Percentiles rank a stretch among this genome's conserved stretches.
Conservation (phyloP, 2,113 vertebrate genomes). For the Tylochromis polylepis region DNA sequence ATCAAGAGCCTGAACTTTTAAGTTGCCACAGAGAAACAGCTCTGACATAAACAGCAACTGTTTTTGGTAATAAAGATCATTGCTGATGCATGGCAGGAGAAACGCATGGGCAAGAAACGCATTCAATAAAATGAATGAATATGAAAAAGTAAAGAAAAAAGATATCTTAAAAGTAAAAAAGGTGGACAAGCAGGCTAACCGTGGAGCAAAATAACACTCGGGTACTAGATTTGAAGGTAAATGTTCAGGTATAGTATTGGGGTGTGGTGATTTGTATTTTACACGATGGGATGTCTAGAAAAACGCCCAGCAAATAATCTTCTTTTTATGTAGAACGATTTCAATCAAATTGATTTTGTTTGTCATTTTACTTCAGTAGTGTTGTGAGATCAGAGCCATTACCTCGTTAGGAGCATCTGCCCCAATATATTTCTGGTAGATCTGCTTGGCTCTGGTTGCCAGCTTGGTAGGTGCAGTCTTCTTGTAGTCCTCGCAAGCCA, state of each 20-base stretch:
- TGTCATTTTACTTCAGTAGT: background rate
- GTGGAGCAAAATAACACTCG: too few species aligned
- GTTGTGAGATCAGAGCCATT: background rate
- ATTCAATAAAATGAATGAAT: background rate
- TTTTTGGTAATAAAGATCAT: background rate
- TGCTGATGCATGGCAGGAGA: background rate
- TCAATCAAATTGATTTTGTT: background rate
- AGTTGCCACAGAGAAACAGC: background rate
- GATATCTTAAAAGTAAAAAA: background rate
- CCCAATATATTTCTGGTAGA: slow-evolving; percentile 84
- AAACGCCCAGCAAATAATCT: background rate
- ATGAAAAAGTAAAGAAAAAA: background rate
- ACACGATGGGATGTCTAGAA: too few species aligned
- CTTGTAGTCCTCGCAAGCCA: slow-evolving; percentile 87
- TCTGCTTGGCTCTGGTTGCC: slow-evolving; percentile 77
- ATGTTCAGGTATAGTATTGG: background rate
- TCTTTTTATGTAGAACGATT: background rate
- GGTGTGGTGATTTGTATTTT: background rate
- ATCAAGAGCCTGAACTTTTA: background rate
- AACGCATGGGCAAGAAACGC: background rate
- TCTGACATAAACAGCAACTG: background rate
- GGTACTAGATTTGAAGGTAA: background rate
- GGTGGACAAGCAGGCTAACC: background rate
- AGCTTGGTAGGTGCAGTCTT: slow-evolving; percentile 72
- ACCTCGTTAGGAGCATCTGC: slow-evolving; percentile 86